Evolutionary conservation across 1,140 invertebrate species (phyloP).

Genomic region (Trichomalopsis sarcophagae): DNA sequence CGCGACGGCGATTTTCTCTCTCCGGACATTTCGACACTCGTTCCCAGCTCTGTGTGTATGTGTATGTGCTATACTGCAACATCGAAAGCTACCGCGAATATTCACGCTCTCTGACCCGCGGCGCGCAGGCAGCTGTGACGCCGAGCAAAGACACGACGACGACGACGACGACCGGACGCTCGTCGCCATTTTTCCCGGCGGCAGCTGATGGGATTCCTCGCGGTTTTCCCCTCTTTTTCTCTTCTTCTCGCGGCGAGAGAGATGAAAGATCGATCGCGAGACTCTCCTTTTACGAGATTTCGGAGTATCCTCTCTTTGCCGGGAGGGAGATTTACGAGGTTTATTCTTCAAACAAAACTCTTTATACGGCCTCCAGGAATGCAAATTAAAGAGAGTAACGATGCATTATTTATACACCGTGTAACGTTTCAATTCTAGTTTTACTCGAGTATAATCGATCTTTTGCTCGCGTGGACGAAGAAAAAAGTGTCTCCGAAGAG

Average conservation of each 20-base stretch:
- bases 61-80: background rate
- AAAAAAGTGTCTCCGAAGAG: conserved; percentile 17
- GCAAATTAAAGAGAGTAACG: background rate
- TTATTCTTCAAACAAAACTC: too few species aligned
- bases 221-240: background rate
- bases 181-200: background rate
- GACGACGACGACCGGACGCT: background rate
- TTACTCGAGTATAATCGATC: background rate
- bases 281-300: too few species aligned
- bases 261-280: too few species aligned
- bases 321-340: too few species aligned
- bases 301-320: too few species aligned
- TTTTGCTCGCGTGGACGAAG: background rate
- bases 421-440: background rate
- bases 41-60: background rate
- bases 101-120: conserved; percentile 34
- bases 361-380: background rate
- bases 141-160: background rate
- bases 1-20: background rate
- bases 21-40: background rate
- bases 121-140: background rate
- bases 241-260: too few species aligned
- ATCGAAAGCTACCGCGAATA: background rate
- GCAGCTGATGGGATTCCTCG: background rate
- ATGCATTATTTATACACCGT: too few species aligned